Evolutionary conservation across 2,888 invertebrate genomes (phyloP), one percentile per base, ranked within the genome.

Genomic region (Sympetrum striolatum): DNA sequence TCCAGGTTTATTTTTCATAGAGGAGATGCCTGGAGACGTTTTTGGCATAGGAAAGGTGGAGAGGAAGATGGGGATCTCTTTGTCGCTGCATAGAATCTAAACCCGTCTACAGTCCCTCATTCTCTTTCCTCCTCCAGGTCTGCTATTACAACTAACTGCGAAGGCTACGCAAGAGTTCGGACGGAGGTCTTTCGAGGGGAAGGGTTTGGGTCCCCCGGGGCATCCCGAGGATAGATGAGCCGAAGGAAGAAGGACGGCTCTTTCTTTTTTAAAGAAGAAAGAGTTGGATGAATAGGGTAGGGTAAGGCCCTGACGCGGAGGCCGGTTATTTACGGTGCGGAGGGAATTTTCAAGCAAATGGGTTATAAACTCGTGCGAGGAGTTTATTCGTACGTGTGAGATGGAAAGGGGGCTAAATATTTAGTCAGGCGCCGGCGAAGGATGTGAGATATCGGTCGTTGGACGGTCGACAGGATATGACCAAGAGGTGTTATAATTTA

Each of bases 201-300:
- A 35, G 37, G 39, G 73, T 44, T 44, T 44, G 6, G 35, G 37
- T 22, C 39, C 80, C 80, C 5, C 22, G 80, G 8, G 80, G 80
- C 80, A 35, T 22, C 80, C 80, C 80, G 80, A 18, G 80, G 80
- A 80, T 80, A 80, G 80, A 80, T 80, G 80, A 80, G 80, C 39
- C 80, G 80, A 44, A 80, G 22, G n/a, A 44, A 44, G n/a, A 80
- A 37, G 80, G 80, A 80, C 37, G n/a, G 73, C 31, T 73, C 25
- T 73, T 60, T 60, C 22, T 60, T 73, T 73, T 73, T 73, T 73
- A 14, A 73, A 73, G 73, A 73, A 73, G 73, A 73, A 48, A 44
- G 44, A 39, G 48, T 39, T 25, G 81, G 81, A 25, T 44, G 44
- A 25, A 25, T 81, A 44, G 48, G 48, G 22, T 18, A 5, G 81